phyloP scores from a whole-genome alignment of 2,113 vertebrate genomes.

The Xiphophorus hellerii region DNA sequence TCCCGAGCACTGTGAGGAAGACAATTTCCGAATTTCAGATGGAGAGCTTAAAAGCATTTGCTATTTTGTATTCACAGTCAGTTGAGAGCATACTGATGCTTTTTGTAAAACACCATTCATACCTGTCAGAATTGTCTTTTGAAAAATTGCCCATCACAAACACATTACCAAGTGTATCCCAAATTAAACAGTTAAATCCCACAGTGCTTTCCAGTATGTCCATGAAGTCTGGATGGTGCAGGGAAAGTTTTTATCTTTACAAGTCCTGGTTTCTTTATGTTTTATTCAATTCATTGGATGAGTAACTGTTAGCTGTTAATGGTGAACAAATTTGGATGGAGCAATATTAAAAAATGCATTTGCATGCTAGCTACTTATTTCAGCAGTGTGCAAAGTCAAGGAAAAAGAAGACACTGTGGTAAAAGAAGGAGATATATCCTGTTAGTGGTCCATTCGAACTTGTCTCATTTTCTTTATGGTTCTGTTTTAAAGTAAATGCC shows the following conservation, averaged over 20 bases:
- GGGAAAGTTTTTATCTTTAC: constrained; percentile 19
- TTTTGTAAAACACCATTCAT: constrained; percentile 4
- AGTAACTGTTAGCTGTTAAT: constrained; percentile 50
- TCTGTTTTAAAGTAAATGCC: constrained; percentile 18
- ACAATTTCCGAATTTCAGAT: constrained; percentile 1
- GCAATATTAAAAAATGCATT: constrained; percentile 56
- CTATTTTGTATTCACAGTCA: constrained; percentile 24
- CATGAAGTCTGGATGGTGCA: constrained; percentile 24
- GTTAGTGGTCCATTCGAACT: constrained; percentile 21
- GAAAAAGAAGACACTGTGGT: not conserved
- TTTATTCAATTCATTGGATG: constrained; percentile 29
- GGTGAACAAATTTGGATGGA: constrained; percentile 42
- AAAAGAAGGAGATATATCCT: constrained; percentile 23
- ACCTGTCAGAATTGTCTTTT: constrained; percentile 18
- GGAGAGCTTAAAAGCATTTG: not conserved
- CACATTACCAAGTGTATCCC: constrained; percentile 19
- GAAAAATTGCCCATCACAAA: constrained; percentile 22
- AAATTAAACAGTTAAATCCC: constrained; percentile 30
- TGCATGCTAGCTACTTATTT: constrained; percentile 62
- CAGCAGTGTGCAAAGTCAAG: constrained; percentile 39
- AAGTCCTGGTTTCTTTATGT: constrained; percentile 19
- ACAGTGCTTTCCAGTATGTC: constrained; percentile 11
- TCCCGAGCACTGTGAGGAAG: not conserved
- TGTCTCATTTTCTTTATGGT: constrained; percentile 21
- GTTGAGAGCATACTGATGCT: not conserved